Base-by-base conservation (phyloP, 2,888 invertebrate genomes). In the Calliopum simillimum region DNA sequence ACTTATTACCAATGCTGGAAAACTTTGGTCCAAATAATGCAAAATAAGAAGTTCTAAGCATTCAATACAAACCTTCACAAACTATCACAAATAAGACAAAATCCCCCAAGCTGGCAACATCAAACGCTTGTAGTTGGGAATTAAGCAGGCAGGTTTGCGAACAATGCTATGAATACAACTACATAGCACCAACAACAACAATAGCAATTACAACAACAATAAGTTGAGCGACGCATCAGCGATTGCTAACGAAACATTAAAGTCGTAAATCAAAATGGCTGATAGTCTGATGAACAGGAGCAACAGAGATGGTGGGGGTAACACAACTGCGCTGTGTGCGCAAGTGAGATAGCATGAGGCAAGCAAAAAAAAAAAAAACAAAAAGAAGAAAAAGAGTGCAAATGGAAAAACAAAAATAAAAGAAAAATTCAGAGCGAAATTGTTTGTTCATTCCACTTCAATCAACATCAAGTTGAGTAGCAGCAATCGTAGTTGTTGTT, bases 191-290 rank as follows among this genome's bases (percentile, higher is more conserved):
- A 25, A 49, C 69, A 72, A 66, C 44, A 55, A 66, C 43, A 69
- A 62, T 51, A 53, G 41, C 51, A 67, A 62, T 13, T 53, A 65
- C 53, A 65, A 68, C 65, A 77, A 69, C 70, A 75, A 73, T 71
- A 44, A 66, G 55, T 44, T 55, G 65, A 66, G 65, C 73, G 71
- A 74, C 71, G 71, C 71, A 71, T 76, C 71, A 75, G 63, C 73
- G 71, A 73, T 71, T 74, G 68, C 70, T 56, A 72, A 72, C 74
- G 72, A 74, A 74, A 74, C 68, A 76, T 68, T 63, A 69, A 73
- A 71, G 78, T 80, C 84, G 84, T 86, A 85, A 84, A 85, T 85
- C 86, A 85, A 86, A 86, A 85, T 86, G 85, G 85, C 85, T 85
- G 85, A 82, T 83, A 79, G 80, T 75, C 78, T 78, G 70, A 33